Conservation (phyloP, 1,140 invertebrate genomes). For the Cydia amplana region DNA sequence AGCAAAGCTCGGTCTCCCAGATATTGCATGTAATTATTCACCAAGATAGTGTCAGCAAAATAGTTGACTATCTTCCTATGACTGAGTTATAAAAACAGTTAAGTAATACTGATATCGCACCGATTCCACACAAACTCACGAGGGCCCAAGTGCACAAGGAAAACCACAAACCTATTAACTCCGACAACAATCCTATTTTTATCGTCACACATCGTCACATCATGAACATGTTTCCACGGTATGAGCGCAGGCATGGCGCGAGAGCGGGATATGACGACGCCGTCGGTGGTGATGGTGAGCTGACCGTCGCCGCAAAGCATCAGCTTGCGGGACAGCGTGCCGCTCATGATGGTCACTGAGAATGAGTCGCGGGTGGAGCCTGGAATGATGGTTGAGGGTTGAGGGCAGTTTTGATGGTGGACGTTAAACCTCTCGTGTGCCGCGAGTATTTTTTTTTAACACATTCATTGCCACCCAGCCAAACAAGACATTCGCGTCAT, state of each 20-base stretch:
- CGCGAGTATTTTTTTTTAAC: no score
- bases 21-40: no score
- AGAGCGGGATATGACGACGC: constrained; percentile 51
- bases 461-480: no score
- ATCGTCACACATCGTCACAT: constrained; percentile 48
- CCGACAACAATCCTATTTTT: constrained; percentile 53
- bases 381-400: constrained; percentile 52
- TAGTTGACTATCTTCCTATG: no score
- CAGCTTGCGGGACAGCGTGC: constrained; percentile 60
- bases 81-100: no score
- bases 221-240: constrained; percentile 56
- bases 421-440: no score
- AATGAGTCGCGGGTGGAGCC: constrained; percentile 65
- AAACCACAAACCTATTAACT: constrained; percentile 63
- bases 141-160: constrained; percentile 1
- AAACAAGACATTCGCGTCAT: no score
- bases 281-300: constrained; percentile 51
- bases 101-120: no score
- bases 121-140: no score
- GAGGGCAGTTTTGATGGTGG: no score
- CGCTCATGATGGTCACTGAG: constrained; percentile 59
- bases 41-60: no score
- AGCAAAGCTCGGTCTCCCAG: no score
- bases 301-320: constrained; percentile 51
- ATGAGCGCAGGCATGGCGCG: constrained; percentile 47